phyloP scores from a whole-genome alignment of 2,888 invertebrate genomes.

The Liposcelis brunnea region DNA sequence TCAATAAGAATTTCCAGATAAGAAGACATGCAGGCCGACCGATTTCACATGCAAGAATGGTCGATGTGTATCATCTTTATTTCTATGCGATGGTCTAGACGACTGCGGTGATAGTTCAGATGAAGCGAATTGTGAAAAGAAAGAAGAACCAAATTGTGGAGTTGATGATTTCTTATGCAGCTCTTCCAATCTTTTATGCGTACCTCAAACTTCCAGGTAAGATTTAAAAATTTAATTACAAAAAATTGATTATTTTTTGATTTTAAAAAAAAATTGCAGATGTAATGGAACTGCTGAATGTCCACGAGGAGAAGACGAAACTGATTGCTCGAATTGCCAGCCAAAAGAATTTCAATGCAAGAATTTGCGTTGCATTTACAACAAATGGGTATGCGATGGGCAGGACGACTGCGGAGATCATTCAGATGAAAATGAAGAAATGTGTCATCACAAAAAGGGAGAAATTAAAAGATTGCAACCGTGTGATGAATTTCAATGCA shows the following conservation, averaged over 20 bases:
- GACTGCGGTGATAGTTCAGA: constrained; percentile 25
- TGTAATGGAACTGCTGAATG: constrained; percentile 52
- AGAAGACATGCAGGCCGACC: constrained; percentile 12
- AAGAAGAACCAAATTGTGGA: constrained; percentile 29
- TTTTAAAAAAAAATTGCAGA: constrained; percentile 25
- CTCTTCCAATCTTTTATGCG: constrained; percentile 19
- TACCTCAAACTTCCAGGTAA: constrained; percentile 20
- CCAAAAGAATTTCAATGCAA: constrained; percentile 19
- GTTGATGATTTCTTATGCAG: constrained; percentile 20
- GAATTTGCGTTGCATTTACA: constrained; percentile 40
- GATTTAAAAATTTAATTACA: neutral
- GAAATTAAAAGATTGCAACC: constrained; percentile 12
- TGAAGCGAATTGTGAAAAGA: constrained; percentile 19
- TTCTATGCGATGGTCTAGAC: constrained; percentile 23
- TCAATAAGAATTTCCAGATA: constrained; percentile 6
- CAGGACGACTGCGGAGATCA: constrained; percentile 50
- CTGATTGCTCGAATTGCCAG: constrained; percentile 34
- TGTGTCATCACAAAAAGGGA: constrained; percentile 19
- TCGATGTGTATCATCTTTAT: constrained; percentile 33
- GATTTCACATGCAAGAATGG: constrained; percentile 31
- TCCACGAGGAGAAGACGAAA: constrained; percentile 54
- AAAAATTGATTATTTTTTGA: constrained; percentile 10
- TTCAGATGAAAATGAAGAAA: constrained; percentile 44
- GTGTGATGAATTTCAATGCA: constrained; percentile 35
- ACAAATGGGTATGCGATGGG: constrained; percentile 40